Percentiles rank a stretch among this genome's conserved stretches.
Conservation (phyloP, 2,888 invertebrate genomes). For the Cheilosia soror region DNA sequence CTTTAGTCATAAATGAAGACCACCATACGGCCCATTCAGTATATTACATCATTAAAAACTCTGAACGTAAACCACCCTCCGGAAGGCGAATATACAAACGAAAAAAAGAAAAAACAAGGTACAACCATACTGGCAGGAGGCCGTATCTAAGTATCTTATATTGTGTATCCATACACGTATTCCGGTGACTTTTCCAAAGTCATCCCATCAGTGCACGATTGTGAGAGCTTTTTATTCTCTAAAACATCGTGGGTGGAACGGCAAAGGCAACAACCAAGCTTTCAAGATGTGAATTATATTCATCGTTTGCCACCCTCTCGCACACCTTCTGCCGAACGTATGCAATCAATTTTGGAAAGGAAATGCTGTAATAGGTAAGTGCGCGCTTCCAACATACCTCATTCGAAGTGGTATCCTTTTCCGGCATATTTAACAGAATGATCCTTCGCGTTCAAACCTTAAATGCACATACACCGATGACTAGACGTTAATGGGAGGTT, state of each 20-base stretch:
- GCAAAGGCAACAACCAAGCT: constrained; percentile 39
- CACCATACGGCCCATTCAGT: not conserved
- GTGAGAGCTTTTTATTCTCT: constrained; percentile 47
- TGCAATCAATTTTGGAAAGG: constrained; percentile 25
- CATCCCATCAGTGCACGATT: constrained; percentile 35
- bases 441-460: constrained; percentile 31
- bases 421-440: constrained; percentile 57
- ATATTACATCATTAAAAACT: constrained; percentile 49
- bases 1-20: constrained; percentile 6
- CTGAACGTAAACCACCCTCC: constrained; percentile 21
- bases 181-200: constrained; percentile 74
- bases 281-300: constrained; percentile 56
- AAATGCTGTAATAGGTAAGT: constrained; percentile 25
- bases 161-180: constrained; percentile 29
- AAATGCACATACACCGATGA: constrained; percentile 35
- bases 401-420: constrained; percentile 43
- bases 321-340: not conserved
- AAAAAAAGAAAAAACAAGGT: constrained; percentile 4
- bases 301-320: not conserved
- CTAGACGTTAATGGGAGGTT: not conserved
- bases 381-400: constrained; percentile 45
- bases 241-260: constrained; percentile 40
- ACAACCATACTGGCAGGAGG: not conserved
- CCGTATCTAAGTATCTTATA: not conserved
- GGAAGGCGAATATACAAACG: constrained; percentile 25